Base-by-base conservation (phyloP, 2,888 invertebrate species). In the Harpalus rubripes region DNA sequence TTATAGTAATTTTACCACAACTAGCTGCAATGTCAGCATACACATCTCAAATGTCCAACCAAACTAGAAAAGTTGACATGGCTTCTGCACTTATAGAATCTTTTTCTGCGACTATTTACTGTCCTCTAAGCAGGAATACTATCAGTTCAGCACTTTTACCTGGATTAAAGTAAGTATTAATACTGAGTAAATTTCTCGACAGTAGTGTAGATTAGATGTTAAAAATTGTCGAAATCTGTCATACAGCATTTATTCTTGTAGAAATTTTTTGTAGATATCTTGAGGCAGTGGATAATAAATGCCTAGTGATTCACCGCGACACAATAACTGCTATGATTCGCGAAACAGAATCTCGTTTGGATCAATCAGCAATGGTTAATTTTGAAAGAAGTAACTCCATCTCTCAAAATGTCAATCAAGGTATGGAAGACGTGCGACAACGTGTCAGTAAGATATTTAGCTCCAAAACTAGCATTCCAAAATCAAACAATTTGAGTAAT, bases 61-160 rank as follows among this genome's bases (percentile, higher is more conserved):
- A 93, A 87, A 92, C 92, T 3, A 92, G 92, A 87, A 93, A 93
- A 88, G 89, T 92, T 76, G 94, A 94, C 87, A 91, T 95, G 85
- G 93, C 94, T 7, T 90, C 93, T 82, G 93, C 93, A 63, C 90
- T 95, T 78, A 92, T 95, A 78, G 95, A 95, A 88, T 94, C 94
- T 0, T 95, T 94, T 88, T 93, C 93, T 18, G 93, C 94, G 81
- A 89, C 93, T 59, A 92, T 93, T 81, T 93, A 93, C 87, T 93
- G 92, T 87, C 91, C 92, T 2, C 88, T 93, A 59, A 92, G 92
- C 85, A 92, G 91, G 87, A 91, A 92, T 85, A 91, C 91, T 84
- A 91, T 93, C 52, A 90, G 90, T 39, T 89, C 90, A 58, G 90
- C 91, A 16, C 89, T 94, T 58, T 86, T 93, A 63, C 93, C 93